Evolutionary conservation across 2,797 vertebrate species (phyloP).

Genomic region (Macroramphosus scolopax): DNA sequence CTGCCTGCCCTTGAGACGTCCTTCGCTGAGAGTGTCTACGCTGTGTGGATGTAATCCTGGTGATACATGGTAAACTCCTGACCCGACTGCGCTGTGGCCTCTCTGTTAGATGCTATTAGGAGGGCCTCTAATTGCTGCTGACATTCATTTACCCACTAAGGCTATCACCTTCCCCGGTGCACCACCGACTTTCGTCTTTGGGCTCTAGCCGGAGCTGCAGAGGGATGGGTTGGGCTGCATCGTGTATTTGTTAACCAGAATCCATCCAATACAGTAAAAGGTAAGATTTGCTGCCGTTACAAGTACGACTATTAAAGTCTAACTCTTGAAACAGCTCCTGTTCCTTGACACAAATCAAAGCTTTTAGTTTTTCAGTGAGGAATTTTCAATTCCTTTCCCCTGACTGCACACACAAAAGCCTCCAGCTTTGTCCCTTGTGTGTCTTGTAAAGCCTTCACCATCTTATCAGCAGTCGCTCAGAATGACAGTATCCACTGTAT

Average conservation of each 20-base stretch:
- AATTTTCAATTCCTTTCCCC: slow-evolving; percentile 32
- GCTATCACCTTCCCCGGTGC: slow-evolving; percentile 71
- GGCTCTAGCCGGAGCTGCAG: slow-evolving; percentile 35
- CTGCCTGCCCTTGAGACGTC: slow-evolving; percentile 73
- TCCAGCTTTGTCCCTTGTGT: slow-evolving; percentile 36
- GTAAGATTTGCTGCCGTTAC: slow-evolving; percentile 15
- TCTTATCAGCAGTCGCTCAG: slow-evolving; percentile 52
- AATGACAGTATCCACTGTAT: slow-evolving; percentile 47
- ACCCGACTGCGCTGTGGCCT: slow-evolving; percentile 62
- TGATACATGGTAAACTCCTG: slow-evolving; percentile 76
- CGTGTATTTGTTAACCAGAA: neutral
- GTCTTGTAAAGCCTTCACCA: slow-evolving; percentile 33
- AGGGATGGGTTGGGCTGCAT: slow-evolving; percentile 16
- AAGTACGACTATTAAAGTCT: slow-evolving; percentile 7
- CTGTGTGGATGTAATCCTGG: slow-evolving; percentile 69
- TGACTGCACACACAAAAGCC: slow-evolving; percentile 30
- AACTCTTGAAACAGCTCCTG: slow-evolving; percentile 10
- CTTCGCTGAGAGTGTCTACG: slow-evolving; percentile 67
- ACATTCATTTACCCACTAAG: slow-evolving; percentile 79
- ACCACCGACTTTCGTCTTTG: slow-evolving; percentile 51
- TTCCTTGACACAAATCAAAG: slow-evolving; percentile 37
- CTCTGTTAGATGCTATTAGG: slow-evolving; percentile 68
- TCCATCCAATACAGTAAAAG: slow-evolving; percentile 19
- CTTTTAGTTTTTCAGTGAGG: neutral
- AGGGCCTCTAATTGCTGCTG: slow-evolving; percentile 78